Conservation (phyloP, 2,888 invertebrate species). For the Sicus ferrugineus region DNA sequence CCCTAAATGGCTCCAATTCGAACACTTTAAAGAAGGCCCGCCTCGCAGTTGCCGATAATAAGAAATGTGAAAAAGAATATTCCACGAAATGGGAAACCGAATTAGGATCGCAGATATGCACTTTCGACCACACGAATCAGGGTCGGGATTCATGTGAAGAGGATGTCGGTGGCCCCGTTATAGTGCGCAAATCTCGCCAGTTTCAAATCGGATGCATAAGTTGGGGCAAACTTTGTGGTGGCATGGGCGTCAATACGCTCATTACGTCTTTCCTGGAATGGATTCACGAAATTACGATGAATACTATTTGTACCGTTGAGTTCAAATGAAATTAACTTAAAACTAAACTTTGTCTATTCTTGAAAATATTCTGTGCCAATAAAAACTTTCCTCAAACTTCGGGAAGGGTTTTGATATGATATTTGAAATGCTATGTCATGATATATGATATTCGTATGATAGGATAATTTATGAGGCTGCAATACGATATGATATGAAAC, state of each 20-base stretch:
- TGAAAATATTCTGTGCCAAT: too few relatives aligned
- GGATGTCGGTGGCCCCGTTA: constrained; percentile 68
- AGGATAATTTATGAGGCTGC: too few relatives aligned
- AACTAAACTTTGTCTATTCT: too few relatives aligned
- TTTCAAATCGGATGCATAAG: constrained; percentile 68
- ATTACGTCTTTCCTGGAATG: constrained; percentile 48
- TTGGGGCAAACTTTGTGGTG: constrained; percentile 67
- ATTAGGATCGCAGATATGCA: constrained; percentile 49
- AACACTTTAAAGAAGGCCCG: constrained; percentile 65
- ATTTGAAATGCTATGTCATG: too few relatives aligned
- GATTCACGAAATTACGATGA: background rate
- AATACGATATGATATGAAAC: too few relatives aligned
- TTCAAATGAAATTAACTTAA: too few relatives aligned
- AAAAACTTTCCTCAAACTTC: too few relatives aligned
- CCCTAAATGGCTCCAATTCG: constrained; percentile 66
- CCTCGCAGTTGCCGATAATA: constrained; percentile 57
- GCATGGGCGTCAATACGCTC: constrained; percentile 68
- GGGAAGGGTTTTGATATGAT: too few relatives aligned
- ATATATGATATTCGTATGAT: too few relatives aligned
- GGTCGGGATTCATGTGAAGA: constrained; percentile 66
- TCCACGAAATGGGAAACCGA: constrained; percentile 30
- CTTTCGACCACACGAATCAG: constrained; percentile 49
- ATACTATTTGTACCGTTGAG: background rate
- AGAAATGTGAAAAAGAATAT: constrained; percentile 45
- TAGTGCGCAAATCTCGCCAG: constrained; percentile 62